phyloP scores from a whole-genome alignment of 2,113 vertebrate genomes.

The Otocyon megalotis region DNA sequence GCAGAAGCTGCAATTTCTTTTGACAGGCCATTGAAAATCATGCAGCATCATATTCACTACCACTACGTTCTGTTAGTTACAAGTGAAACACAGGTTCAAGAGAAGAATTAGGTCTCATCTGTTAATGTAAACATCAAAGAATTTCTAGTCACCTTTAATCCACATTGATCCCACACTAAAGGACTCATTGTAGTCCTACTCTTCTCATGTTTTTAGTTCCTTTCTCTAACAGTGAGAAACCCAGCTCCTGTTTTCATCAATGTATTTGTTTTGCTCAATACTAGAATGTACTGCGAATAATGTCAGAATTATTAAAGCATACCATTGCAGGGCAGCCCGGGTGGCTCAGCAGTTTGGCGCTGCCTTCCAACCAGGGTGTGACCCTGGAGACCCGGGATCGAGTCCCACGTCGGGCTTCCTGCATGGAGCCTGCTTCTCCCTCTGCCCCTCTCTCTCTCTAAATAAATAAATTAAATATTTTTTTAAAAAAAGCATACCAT shows the following conservation, averaged over 20 bases:
- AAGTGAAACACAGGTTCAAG: background rate
- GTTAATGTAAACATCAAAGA: background rate
- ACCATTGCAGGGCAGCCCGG: background rate
- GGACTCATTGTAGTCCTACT: background rate
- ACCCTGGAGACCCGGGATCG: no score
- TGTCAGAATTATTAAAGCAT: background rate
- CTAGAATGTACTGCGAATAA: slow-evolving; percentile 2
- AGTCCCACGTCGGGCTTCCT: no score
- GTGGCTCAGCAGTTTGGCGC: no score
- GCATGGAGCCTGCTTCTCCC: no score
- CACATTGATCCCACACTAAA: background rate
- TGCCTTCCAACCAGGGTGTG: no score
- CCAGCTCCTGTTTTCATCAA: background rate
- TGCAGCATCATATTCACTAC: background rate
- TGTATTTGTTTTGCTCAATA: background rate
- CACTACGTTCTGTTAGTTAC: background rate
- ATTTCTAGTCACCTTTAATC: background rate
- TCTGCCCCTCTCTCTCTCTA: no score
- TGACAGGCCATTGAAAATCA: background rate
- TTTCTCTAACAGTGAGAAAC: background rate
- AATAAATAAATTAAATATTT: no score
- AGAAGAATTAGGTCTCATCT: background rate
- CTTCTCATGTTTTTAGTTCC: background rate
- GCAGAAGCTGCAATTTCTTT: background rate
- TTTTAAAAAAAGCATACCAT: background rate